Percentiles rank a stretch among this genome's conserved stretches.
Conservation (phyloP, 1,140 invertebrate genomes). For the Achatina immaculata region DNA sequence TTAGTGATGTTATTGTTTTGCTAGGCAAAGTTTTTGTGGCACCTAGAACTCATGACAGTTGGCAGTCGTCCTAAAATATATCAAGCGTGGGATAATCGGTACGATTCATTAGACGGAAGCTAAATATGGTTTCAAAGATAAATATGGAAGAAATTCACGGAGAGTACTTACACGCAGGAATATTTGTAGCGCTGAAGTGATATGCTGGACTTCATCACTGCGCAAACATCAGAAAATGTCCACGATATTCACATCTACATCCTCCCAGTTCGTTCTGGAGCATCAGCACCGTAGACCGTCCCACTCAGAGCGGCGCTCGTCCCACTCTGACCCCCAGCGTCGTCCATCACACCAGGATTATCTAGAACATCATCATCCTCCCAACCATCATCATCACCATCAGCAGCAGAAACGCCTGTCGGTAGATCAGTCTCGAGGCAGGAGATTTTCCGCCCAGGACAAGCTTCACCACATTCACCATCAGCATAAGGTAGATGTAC, state of each 20-base stretch:
- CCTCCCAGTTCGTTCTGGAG: slow-evolving; percentile 51
- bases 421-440: neutral
- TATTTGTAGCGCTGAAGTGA: too few species aligned
- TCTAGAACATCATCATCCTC: slow-evolving; percentile 30
- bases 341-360: slow-evolving; percentile 32
- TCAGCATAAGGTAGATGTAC: slow-evolving; percentile 27
- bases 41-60: too few species aligned
- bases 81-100: too few species aligned
- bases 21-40: too few species aligned
- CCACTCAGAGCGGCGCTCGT: slow-evolving; percentile 36
- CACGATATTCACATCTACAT: slow-evolving; percentile 52
- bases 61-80: too few species aligned
- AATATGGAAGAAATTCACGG: too few species aligned
- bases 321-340: slow-evolving; percentile 16
- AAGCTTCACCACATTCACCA: slow-evolving; percentile 32
- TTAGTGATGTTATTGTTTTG: too few species aligned
- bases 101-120: too few species aligned
- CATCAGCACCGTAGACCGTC: slow-evolving; percentile 48
- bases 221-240: slow-evolving; percentile 33
- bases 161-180: too few species aligned
- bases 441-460: slow-evolving; percentile 13
- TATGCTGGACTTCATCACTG: neutral
- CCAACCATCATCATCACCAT: slow-evolving; percentile 17
- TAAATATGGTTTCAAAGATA: too few species aligned
- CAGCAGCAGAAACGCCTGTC: slow-evolving; percentile 28